Conservation (phyloP, 2,797 vertebrate genomes). For the Tinamus major region DNA sequence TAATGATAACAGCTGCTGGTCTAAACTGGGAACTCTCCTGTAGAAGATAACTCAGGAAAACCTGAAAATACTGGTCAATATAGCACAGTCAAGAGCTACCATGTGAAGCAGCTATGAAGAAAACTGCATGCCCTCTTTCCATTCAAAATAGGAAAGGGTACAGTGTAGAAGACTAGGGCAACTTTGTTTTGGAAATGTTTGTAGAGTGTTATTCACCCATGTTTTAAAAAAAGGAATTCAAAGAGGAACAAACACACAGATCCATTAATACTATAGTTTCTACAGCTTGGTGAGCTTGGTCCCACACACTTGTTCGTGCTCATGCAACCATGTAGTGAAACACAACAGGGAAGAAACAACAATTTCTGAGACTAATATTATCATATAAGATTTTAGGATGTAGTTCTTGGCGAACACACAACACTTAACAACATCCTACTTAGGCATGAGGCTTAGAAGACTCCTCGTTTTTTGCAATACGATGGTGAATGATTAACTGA, state of each 20-base stretch:
- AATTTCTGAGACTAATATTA: neutral
- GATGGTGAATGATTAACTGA: neutral
- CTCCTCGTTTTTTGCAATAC: neutral
- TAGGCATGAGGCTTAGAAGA: neutral
- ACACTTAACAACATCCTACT: neutral
- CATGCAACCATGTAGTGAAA: neutral
- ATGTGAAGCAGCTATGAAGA: neutral
- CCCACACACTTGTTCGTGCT: neutral
- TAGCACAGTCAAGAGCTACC: neutral
- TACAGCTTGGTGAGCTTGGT: neutral
- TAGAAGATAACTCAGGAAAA: neutral
- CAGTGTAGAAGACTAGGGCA: neutral
- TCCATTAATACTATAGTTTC: neutral
- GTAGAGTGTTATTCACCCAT: neutral
- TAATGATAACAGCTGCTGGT: constrained; percentile 16
- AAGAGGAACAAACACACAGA: neutral
- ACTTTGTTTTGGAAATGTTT: neutral
- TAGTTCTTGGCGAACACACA: neutral
- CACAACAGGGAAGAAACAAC: neutral
- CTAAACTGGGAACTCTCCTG: constrained; percentile 3
- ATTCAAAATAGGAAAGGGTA: constrained; percentile 24
- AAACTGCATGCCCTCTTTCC: neutral
- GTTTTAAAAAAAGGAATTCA: neutral
- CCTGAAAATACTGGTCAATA: constrained; percentile 12
- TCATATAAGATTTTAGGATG: neutral